Base-by-base conservation (phyloP, 2,888 invertebrate species). In the Tribolium freemani region DNA sequence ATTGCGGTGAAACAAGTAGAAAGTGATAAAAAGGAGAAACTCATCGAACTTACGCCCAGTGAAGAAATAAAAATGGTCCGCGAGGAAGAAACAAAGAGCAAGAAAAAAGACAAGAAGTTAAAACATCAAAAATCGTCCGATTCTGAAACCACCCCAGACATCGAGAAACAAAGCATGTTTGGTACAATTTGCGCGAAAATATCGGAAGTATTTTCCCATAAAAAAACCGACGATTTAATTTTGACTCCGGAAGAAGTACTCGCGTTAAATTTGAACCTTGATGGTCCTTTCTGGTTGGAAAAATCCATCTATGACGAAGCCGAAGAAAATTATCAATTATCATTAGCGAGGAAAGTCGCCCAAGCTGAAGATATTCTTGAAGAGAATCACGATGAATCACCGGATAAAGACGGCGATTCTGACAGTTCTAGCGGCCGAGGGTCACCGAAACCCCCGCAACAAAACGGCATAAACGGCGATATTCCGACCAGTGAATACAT, bases 281-380 rank as follows among this genome's bases (percentile, higher is more conserved):
- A 93, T 74, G 84, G 87, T 73, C 86, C 89, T 5, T 91, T 91
- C 80, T 92, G 92, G 92, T 82, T 87, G 2, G 88, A 90, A 63
- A 92, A 91, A 84, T 86, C 88, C 78, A 77, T 88, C 13, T 93
- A 92, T 80, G 90, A 91, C 78, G 91, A 92, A 78, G 92, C 91
- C 44, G 93, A 93, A 87, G 89, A 89, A 77, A 86, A 88, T 76
- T 71, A 57, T 83, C 90, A 91, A 81, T 86, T 89, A 48, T 83
- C 82, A 69, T 82, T 91, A 78, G 90, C 90, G 69, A 87, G 85
- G 72, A 83, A 88, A 85, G 78, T 84, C 83, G 76, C 82, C 60
- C 75, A 78, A 50, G 74, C 70, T 6, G 80, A 76, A 30, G 70
- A 75, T 10, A 72, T 64, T 21, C 56, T 74, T 9, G 73, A 74